Base-by-base conservation (phyloP, 1,140 invertebrate genomes). In the Drosophila prosaltans region DNA sequence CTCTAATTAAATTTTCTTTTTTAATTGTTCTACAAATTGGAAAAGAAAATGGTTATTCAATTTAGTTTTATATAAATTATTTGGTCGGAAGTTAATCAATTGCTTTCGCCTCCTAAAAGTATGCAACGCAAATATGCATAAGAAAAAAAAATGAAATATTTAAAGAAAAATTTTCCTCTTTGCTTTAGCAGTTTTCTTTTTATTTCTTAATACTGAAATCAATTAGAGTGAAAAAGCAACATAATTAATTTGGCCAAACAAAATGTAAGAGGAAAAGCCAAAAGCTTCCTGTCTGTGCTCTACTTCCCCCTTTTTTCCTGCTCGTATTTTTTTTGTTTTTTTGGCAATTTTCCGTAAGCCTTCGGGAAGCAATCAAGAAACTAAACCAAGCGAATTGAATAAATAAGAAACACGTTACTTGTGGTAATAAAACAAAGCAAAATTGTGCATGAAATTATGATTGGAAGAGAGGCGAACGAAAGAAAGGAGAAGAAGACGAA, bases 401-500 rank as follows among this genome's bases (percentile, higher is more conserved):
- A 88, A 89, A 88, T 72, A 88, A 74, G 84, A 88, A 88, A 88
- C 77, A 89, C 67, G 73, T 78, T 72, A 24, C 58, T 48, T 63
- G 45, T 51, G 66, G 67, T 78, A 88, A 88, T 86, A 86, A 88
- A 83, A 80, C 80, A 83, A 89, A 80, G 74, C 71, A 88, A 89
- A 88, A 88, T 83, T 88, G 84, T 88, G 84, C 84, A 88, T 88
- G 84, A 89, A 88, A 88, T 89, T 88, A 89, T 84, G 69, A 72
- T 81, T 74, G 80, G 16, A 67, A 41, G 55, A 36, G 51, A 63
- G 65, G 24, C 11, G 28, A 63, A 36, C 36, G 36, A 63, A 40
- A 48, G 21, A 62, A 30, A 61, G n/a, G 36, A 54, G 54, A 2
- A 2, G 4, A 30, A 3, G 28, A 30, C 2, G 2, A 30, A 30